Percentiles rank a stretch among this genome's conserved stretches.
Evolutionary conservation across 2,888 invertebrate species (phyloP).

Genomic region (Melieria omissa): DNA sequence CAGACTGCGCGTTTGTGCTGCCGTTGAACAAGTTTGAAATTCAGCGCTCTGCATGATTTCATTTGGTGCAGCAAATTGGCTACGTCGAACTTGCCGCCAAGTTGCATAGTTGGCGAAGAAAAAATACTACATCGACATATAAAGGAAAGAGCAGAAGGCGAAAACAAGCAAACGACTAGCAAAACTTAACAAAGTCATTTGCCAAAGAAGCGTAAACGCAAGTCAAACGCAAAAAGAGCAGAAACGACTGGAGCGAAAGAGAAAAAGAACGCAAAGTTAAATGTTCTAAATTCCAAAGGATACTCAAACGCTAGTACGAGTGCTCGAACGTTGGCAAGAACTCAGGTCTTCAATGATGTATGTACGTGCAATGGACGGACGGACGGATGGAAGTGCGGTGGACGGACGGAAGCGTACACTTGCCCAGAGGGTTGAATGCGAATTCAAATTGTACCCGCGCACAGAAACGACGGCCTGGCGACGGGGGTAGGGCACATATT

Average conservation of each 20-base stretch:
- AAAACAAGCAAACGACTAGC: neutral
- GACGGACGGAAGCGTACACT: neutral
- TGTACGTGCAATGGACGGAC: neutral
- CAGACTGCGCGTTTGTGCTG: neutral
- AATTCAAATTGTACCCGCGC: constrained; percentile 19
- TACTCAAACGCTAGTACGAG: constrained; percentile 10
- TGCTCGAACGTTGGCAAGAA: constrained; percentile 5
- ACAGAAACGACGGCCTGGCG: neutral
- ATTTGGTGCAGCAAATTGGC: neutral
- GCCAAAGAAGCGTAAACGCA: too few relatives aligned
- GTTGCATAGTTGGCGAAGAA: neutral
- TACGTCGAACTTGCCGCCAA: neutral
- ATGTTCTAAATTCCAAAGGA: constrained; percentile 26
- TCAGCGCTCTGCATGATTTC: neutral
- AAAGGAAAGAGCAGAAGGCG: neutral
- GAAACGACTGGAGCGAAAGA: neutral
- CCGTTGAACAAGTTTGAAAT: neutral
- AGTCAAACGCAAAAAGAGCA: neutral
- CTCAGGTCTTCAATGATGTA: neutral
- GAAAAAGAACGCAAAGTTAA: constrained; percentile 9
- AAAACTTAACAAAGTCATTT: constrained; percentile 8
- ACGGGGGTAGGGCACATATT: neutral
- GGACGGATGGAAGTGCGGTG: neutral
- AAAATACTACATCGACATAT: neutral
- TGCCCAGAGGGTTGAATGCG: constrained; percentile 25